These are phyloP conservation scores for Epinephelus fuscoguttatus DNA, from an alignment of 2,113 vertebrate genomes.

Conservation along the genomic window DNA sequence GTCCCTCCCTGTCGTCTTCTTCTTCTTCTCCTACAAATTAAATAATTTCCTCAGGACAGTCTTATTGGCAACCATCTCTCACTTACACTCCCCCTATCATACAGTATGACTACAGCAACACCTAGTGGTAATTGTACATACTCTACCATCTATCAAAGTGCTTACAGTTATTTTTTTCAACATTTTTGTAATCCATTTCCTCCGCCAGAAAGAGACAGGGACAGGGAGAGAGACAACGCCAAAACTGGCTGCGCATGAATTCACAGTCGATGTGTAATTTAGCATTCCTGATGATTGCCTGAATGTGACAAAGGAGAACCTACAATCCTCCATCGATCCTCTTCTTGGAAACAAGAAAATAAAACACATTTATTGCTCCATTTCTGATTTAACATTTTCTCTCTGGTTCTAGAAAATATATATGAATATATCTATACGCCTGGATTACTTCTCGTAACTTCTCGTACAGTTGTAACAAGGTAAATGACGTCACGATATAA, in stretches of 20 bases:
- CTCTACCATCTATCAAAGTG: conserved; percentile 75
- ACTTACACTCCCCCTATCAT: conserved; percentile 31
- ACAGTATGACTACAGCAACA: conserved; percentile 76
- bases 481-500: conserved; percentile 78
- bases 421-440: conserved; percentile 82
- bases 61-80: conserved; percentile 39
- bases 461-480: conserved; percentile 73
- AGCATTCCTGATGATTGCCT: conserved; percentile 79
- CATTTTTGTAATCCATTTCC: conserved; percentile 37
- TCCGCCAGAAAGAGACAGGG: conserved; percentile 52
- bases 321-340: conserved; percentile 53
- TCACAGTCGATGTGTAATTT: conserved; percentile 75
- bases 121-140: conserved; percentile 74
- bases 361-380: conserved; percentile 87
- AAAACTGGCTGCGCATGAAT: conserved; percentile 51
- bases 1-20: conserved; percentile 18
- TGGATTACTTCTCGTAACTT: conserved; percentile 66
- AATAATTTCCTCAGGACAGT: conserved; percentile 49
- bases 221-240: conserved; percentile 54
- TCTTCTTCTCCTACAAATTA: conserved; percentile 32
- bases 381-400: conserved; percentile 82
- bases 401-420: conserved; percentile 85
- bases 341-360: conserved; percentile 75
- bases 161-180: conserved; percentile 57
- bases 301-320: conserved; percentile 73